These are phyloP conservation scores for Vesta saturnalis DNA, from an alignment of 2,888 invertebrate genomes.

Conservation along the genomic window DNA sequence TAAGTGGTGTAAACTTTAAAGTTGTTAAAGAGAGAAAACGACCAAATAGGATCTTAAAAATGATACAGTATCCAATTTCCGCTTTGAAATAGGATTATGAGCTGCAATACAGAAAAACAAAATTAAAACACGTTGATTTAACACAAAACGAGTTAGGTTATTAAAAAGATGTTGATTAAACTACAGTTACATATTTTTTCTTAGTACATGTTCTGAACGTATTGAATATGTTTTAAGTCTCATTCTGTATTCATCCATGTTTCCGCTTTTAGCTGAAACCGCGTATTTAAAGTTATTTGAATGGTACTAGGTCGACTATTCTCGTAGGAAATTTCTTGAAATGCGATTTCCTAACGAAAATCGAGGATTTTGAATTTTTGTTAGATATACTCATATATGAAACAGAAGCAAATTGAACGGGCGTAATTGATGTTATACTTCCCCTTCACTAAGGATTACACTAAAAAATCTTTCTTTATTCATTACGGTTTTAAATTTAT, in stretches of 20 bases:
- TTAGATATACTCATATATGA: not conserved
- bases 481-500: too few species aligned
- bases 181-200: too few species aligned
- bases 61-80: not conserved
- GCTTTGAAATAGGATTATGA: not conserved
- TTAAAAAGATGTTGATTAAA: too few species aligned
- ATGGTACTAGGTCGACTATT: not conserved
- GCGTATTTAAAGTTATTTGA: not conserved
- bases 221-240: not conserved
- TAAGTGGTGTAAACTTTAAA: not conserved
- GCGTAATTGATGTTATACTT: not conserved
- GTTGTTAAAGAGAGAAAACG: conserved; percentile 1
- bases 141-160: not conserved
- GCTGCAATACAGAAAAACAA: not conserved
- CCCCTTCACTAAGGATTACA: too few species aligned
- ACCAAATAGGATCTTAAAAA: not conserved
- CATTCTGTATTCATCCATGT: not conserved
- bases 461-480: too few species aligned
- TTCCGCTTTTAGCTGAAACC: not conserved
- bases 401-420: not conserved
- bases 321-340: not conserved
- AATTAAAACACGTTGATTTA: not conserved
- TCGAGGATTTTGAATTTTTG: not conserved
- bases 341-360: conserved; percentile 1
- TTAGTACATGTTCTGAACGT: too few species aligned